Evolutionary conservation across 2,888 invertebrate genomes (phyloP).

Genomic region (Dexiosoma caninum): DNA sequence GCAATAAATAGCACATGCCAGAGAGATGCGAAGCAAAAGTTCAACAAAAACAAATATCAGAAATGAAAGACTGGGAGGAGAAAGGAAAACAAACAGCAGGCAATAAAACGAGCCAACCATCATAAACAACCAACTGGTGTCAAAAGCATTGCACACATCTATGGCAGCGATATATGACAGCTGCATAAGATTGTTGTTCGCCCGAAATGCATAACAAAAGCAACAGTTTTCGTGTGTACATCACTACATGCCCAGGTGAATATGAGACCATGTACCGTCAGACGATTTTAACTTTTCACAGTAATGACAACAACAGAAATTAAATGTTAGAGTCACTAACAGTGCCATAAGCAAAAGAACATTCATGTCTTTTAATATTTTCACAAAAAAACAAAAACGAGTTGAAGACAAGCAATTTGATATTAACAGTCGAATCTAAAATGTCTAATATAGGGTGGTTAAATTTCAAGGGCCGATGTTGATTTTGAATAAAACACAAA

Average conservation of each 20-base stretch:
- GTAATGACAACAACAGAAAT: conserved; percentile 31
- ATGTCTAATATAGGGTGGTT: too few relatives aligned
- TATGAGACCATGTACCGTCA: conserved; percentile 7
- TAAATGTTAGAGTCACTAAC: not conserved
- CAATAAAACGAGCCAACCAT: conserved; percentile 38
- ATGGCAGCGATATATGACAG: not conserved
- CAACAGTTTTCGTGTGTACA: too few relatives aligned
- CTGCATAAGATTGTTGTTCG: not conserved
- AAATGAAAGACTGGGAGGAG: conserved; percentile 11
- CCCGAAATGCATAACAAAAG: not conserved
- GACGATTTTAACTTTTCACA: conserved; percentile 19
- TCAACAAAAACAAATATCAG: conserved; percentile 26
- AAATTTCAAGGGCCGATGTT: too few relatives aligned
- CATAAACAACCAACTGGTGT: conserved; percentile 21
- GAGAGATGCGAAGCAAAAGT: conserved; percentile 25
- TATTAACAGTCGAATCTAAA: too few relatives aligned
- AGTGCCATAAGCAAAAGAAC: not conserved
- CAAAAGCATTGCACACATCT: not conserved
- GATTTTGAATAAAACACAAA: too few relatives aligned
- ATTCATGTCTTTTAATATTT: not conserved
- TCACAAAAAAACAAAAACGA: not conserved
- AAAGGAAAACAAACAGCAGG: conserved; percentile 30
- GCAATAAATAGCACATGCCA: not conserved
- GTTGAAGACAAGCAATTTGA: too few relatives aligned
- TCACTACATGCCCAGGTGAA: conserved; percentile 8